Percentiles rank a stretch among this genome's conserved stretches.
These are phyloP conservation scores for Graptemys geographica DNA, from an alignment of 2,797 vertebrate species.

Conservation along the genomic window DNA sequence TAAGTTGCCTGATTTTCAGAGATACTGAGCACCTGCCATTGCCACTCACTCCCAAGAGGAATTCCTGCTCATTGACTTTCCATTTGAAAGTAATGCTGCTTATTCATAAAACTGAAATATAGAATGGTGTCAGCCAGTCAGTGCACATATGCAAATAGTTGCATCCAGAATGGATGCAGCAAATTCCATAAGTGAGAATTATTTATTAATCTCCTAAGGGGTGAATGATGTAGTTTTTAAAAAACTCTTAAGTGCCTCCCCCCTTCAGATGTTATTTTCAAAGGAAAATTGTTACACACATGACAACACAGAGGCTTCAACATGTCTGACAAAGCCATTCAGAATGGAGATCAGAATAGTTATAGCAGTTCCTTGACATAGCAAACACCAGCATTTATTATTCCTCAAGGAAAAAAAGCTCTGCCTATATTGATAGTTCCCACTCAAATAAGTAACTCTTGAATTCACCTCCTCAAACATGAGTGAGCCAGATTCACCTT, in stretches of 20 bases:
- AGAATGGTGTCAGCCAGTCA: no score
- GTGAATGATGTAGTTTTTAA: no score
- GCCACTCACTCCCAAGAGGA: background rate
- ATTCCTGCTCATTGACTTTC: background rate
- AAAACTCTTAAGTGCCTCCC: background rate
- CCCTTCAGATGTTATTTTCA: background rate
- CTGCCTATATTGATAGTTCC: background rate
- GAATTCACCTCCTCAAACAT: background rate
- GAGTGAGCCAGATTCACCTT: background rate
- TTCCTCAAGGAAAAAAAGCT: background rate
- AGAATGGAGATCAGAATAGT: background rate
- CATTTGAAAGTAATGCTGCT: background rate
- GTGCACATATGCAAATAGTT: no score
- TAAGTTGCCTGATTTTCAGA: background rate
- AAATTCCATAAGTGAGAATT: no score
- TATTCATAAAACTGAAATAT: background rate
- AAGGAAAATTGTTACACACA: background rate
- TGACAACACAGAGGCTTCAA: background rate
- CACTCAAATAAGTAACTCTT: background rate
- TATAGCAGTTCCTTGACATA: background rate
- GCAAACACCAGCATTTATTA: background rate
- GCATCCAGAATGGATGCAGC: no score
- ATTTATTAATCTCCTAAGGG: no score
- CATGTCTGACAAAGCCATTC: background rate
- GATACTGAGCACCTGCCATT: background rate